Percentiles rank a stretch among this genome's conserved stretches.
phyloP scores from a whole-genome alignment of 2,113 vertebrate species.

The Chionis minor region DNA sequence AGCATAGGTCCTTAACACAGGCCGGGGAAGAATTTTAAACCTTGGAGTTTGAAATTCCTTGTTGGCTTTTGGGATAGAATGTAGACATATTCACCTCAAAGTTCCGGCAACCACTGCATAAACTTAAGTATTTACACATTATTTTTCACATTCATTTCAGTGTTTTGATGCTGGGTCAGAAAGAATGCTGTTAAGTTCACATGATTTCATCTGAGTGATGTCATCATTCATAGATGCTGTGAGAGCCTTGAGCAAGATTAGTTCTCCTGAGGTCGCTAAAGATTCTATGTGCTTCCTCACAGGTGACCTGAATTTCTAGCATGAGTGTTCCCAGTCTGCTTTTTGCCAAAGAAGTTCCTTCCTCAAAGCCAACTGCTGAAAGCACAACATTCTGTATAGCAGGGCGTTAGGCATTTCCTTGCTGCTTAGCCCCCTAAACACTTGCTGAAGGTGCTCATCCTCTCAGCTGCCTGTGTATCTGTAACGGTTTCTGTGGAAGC shows the following conservation, averaged over 20 bases:
- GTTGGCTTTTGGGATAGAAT: not conserved
- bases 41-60: not conserved
- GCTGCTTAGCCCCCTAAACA: not conserved
- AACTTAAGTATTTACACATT: not conserved
- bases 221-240: not conserved
- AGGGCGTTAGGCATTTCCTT: not conserved
- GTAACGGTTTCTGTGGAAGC: not conserved
- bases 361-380: not conserved
- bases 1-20: accelerated
- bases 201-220: not conserved
- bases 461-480: not conserved
- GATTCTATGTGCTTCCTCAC: not conserved
- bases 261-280: not conserved
- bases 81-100: not conserved
- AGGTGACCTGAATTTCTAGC: not conserved
- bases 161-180: not conserved
- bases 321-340: not conserved
- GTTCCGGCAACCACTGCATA: not conserved
- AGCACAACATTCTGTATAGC: not conserved
- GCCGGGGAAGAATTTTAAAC: not conserved
- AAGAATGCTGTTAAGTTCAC: not conserved
- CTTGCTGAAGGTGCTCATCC: not conserved
- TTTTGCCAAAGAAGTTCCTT: not conserved
- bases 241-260: not conserved
- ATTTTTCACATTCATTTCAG: not conserved